phyloP scores from a whole-genome alignment of 2,797 vertebrate genomes.

The Vireo griseus region DNA sequence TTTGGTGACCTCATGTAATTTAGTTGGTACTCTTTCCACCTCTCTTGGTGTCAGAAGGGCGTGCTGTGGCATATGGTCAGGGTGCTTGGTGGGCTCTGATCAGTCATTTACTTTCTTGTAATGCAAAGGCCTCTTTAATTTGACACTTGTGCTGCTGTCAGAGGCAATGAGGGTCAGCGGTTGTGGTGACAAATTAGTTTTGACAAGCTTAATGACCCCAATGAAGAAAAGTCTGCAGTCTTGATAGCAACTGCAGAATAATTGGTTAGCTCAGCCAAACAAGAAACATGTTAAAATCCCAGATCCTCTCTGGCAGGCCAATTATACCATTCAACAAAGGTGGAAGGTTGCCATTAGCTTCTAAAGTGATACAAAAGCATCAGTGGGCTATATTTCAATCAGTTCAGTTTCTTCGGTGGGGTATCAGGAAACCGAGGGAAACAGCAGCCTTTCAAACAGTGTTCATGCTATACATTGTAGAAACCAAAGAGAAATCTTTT shows the following conservation, averaged over 20 bases:
- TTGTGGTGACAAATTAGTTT: conserved; percentile 79
- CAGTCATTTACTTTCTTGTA: conserved; percentile 67
- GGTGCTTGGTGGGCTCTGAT: conserved; percentile 41
- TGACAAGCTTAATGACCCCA: conserved; percentile 79
- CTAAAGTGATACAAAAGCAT: conserved; percentile 69
- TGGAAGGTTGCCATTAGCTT: conserved; percentile 72
- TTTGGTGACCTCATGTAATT: conserved; percentile 17
- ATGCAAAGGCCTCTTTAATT: conserved; percentile 65
- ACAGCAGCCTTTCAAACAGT: conserved; percentile 65
- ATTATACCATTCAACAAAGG: conserved; percentile 68
- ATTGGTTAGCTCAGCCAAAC: conserved; percentile 73
- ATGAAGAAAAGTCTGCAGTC: conserved; percentile 69
- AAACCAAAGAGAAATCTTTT: conserved; percentile 30
- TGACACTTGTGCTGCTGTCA: conserved; percentile 73
- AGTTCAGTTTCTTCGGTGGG: conserved; percentile 60
- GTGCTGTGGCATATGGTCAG: conserved; percentile 7
- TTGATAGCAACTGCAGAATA: conserved; percentile 74
- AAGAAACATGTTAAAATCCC: conserved; percentile 72
- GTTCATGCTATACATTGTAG: conserved; percentile 24
- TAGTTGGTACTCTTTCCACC: conserved; percentile 39
- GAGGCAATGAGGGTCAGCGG: conserved; percentile 72
- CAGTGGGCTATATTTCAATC: conserved; percentile 66
- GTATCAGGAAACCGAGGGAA: conserved; percentile 53
- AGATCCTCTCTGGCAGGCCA: conserved; percentile 71
- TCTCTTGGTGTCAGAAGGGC: conserved; percentile 45